Conservation (phyloP, 1,140 invertebrate species). For the Lordiphosa collinella region DNA sequence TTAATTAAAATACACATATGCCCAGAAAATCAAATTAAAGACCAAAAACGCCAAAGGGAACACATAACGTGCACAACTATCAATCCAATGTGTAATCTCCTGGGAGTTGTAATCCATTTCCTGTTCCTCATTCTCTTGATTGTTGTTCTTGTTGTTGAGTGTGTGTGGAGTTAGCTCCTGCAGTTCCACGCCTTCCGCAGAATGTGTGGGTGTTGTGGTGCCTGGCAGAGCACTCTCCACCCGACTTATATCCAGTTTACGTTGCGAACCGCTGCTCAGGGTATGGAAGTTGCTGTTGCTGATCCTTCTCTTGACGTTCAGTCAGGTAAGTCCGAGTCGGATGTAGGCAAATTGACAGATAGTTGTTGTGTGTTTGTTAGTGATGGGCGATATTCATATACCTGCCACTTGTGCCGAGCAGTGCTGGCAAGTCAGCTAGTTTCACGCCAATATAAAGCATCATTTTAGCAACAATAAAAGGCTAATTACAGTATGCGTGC, state of each 20-base stretch:
- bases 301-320: too few species aligned
- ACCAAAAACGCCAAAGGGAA: conserved; percentile 89
- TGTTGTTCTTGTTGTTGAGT: conserved; percentile 40
- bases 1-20: conserved; percentile 83
- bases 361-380: conserved; percentile 53
- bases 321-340: too few species aligned
- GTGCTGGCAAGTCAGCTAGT: conserved; percentile 11
- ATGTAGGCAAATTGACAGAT: too few species aligned
- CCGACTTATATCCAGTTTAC: conserved; percentile 44
- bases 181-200: not conserved
- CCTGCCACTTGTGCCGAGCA: not conserved
- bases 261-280: conserved; percentile 18
- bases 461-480: too few species aligned
- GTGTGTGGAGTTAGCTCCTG: conserved; percentile 7
- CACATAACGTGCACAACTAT: conserved; percentile 85
- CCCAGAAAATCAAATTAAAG: conserved; percentile 93
- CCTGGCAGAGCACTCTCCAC: conserved; percentile 44
- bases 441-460: too few species aligned
- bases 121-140: conserved; percentile 29
- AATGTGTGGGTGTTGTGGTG: not conserved
- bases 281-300: too few species aligned
- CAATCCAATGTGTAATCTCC: conserved; percentile 92
- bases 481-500: too few species aligned
- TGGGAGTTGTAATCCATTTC: conserved; percentile 82
- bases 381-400: conserved; percentile 45